A percentile compares a stretch with the other conserved stretches of the same genome.
Evolutionary conservation across 2,113 vertebrate genomes (phyloP).

Genomic region (Sclerurus mexicanus): DNA sequence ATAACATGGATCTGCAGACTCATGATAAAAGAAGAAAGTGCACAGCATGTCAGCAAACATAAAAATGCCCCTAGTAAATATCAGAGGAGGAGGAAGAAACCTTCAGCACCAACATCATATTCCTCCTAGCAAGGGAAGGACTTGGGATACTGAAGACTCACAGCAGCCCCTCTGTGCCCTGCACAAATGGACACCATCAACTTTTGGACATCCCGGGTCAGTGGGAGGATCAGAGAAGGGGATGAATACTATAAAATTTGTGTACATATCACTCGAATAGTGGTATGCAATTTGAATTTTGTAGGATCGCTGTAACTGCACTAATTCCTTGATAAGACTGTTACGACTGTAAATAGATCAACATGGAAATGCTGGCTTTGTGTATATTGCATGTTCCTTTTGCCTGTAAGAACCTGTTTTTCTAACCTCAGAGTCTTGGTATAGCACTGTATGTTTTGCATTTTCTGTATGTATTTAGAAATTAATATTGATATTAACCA

Average conservation of each 20-base stretch:
- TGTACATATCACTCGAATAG: not conserved
- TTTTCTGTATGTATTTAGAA: not conserved
- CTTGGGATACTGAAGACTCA: not conserved
- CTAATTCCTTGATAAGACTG: not conserved
- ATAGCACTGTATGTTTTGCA: not conserved
- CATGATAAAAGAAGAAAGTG: not conserved
- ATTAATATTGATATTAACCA: not conserved
- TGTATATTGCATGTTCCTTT: not conserved
- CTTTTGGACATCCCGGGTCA: not conserved
- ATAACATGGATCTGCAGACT: not conserved
- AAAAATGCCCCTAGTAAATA: not conserved
- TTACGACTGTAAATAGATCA: not conserved
- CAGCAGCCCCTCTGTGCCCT: rapidly evolving
- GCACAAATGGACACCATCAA: rapidly evolving
- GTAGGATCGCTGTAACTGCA: not conserved
- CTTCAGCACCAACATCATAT: not conserved
- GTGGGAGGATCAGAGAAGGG: not conserved
- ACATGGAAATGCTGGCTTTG: not conserved
- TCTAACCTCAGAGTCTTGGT: not conserved
- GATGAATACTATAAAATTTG: not conserved
- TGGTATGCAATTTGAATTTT: not conserved
- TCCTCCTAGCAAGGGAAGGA: not conserved
- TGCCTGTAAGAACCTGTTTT: not conserved
- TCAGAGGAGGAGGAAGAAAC: not conserved
- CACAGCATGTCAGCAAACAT: not conserved